Percentiles rank a stretch among this genome's conserved stretches.
phyloP scores from a whole-genome alignment of 2,888 invertebrate species.

The Thera obeliscata region DNA sequence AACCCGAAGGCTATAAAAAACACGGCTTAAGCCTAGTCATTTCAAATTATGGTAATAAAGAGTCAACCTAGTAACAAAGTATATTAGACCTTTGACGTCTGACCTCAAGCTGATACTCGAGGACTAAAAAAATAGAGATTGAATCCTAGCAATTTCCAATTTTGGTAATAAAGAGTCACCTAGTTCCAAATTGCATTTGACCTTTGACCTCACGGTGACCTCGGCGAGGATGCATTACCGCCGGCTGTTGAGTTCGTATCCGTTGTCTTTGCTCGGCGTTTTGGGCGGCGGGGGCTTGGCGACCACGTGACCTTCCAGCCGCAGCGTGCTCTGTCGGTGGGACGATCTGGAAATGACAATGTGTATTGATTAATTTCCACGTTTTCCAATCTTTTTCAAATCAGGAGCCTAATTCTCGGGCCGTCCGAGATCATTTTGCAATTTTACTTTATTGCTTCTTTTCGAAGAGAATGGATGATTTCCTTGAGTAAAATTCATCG shows the following conservation, averaged over 20 bases:
- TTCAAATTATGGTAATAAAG: no score
- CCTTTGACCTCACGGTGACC: not conserved
- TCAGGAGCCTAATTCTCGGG: no score
- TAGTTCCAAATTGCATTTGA: not conserved
- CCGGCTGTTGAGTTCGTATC: slow-evolving; percentile 77
- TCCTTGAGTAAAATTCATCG: no score
- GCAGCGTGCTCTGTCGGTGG: slow-evolving; percentile 83
- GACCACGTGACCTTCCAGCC: slow-evolving; percentile 85
- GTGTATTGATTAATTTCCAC: not conserved
- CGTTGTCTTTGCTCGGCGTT: slow-evolving; percentile 74
- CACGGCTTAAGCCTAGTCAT: no score
- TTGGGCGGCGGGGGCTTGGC: slow-evolving; percentile 78
- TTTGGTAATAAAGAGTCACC: not conserved
- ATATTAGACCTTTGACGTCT: not conserved
- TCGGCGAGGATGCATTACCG: slow-evolving; percentile 56
- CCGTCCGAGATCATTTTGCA: no score
- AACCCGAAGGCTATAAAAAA: not conserved
- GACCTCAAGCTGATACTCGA: not conserved
- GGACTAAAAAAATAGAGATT: not conserved
- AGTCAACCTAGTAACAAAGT: no score
- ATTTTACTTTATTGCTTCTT: no score
- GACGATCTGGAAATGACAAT: slow-evolving; percentile 65
- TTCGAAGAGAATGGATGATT: no score
- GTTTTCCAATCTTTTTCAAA: no score
- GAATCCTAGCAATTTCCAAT: not conserved